Evolutionary conservation across 2,113 vertebrate genomes (phyloP), one percentile per base, ranked within the genome.

Genomic region (Microtus pennsylvanicus): DNA sequence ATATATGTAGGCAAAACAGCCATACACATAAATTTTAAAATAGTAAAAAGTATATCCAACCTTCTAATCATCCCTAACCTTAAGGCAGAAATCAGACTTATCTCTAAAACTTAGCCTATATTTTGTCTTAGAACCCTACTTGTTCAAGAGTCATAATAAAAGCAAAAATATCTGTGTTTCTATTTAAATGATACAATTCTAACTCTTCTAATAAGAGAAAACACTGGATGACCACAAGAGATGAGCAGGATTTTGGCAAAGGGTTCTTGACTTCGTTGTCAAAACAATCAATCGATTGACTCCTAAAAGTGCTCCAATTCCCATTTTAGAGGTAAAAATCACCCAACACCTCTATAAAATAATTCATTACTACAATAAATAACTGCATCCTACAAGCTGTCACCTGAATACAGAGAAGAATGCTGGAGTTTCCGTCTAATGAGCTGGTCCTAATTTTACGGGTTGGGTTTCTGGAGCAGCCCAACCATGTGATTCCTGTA

Each of bases 371-470:
- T 89, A 89, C 67, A 91, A 77, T 86, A 74, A 95, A 52, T 35
- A 61, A 42, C 30, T 58, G 65, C 24, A 80, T 21, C 11, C 52
- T 82, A 19, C 72, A 10, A 82, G 2, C 74, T 87, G 42, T 83
- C 74, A 94, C 35, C 76, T 82, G 87, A 5, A 90, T 63, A 38
- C 30, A 83, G 11, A 38, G 35, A 93, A 33, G 47, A 52, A 33
- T 12, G 21, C 26, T 87, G 61, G n/a, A 78, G 87, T 21, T 11
- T 58, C 33, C 58, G 50, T 3, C 75, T 50, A 89, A 72, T 55
- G 90, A 87, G 42, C 38, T 42, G 76, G 78, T 52, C 87, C 78
- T 95, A 70, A 90, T 86, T 96, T 93, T 80, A 86, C 38, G 58
- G 87, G 28, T 33, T 16, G 52, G n/a, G 58, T 87, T 81, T 74